Conservation (phyloP, 2,888 invertebrate species). For the Callosobruchus maculatus region DNA sequence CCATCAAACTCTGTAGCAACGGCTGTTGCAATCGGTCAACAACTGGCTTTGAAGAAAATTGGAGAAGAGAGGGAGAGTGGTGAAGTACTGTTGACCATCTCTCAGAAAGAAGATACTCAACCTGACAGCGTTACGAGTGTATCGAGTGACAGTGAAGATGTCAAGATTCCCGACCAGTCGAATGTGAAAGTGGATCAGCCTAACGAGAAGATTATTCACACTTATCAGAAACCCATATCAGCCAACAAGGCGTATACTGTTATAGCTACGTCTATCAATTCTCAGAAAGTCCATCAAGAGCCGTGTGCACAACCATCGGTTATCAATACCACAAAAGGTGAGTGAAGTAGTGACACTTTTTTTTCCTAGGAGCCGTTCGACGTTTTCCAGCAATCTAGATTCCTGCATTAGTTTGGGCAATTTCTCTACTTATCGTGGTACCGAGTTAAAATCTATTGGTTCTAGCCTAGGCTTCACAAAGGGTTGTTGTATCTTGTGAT, state of each 20-base stretch:
- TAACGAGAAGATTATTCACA: conserved; percentile 31
- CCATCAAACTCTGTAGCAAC: conserved; percentile 44
- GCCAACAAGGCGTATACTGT: conserved; percentile 43
- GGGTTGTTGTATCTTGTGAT: too few relatives aligned
- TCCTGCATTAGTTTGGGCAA: too few relatives aligned
- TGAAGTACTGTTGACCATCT: conserved; percentile 44
- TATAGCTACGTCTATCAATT: conserved; percentile 36
- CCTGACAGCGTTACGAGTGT: conserved; percentile 40
- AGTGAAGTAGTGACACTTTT: too few relatives aligned
- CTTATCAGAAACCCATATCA: conserved; percentile 31
- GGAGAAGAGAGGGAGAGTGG: conserved; percentile 42
- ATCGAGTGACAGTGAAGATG: conserved; percentile 32
- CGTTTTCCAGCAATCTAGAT: too few relatives aligned
- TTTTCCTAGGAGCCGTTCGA: too few relatives aligned
- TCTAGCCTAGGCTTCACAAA: too few relatives aligned
- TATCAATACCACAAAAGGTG: not conserved
- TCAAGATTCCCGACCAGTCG: not conserved
- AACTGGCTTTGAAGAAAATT: conserved; percentile 45
- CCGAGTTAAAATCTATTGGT: too few relatives aligned
- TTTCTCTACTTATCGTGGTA: too few relatives aligned
- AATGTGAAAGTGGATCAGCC: not conserved
- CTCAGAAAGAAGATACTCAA: conserved; percentile 38
- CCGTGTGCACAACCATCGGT: not conserved
- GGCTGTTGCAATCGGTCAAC: conserved; percentile 44
- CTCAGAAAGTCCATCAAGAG: not conserved